Percentiles rank a stretch among this genome's conserved stretches.
Conservation (phyloP, 2,888 invertebrate species). For the Quadriops clusia region DNA sequence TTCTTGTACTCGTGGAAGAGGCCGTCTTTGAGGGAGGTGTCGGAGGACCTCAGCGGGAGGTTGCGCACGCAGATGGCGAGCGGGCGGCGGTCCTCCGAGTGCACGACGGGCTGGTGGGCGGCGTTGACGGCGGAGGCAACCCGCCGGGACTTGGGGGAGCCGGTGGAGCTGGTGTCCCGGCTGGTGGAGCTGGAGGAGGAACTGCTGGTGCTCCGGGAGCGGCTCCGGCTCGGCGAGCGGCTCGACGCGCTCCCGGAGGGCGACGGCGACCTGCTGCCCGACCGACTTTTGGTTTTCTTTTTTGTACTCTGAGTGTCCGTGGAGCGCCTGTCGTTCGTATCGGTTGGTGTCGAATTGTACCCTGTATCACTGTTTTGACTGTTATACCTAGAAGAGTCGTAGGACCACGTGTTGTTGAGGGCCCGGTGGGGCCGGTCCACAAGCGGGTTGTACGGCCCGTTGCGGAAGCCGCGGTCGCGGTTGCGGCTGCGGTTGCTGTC, state of each 20-base stretch:
- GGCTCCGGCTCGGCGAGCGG: slow-evolving; percentile 41
- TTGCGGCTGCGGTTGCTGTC: slow-evolving; percentile 33
- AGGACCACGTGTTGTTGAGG: slow-evolving; percentile 15
- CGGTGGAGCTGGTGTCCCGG: slow-evolving; percentile 45
- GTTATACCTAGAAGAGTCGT: slow-evolving; percentile 12
- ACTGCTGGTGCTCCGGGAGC: slow-evolving; percentile 43
- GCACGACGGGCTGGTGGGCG: slow-evolving; percentile 28
- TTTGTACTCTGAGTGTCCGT: slow-evolving; percentile 25
- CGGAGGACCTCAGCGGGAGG: slow-evolving; percentile 78
- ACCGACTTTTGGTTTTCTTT: slow-evolving; percentile 36
- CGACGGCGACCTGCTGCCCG: slow-evolving; percentile 42
- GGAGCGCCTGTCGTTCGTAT: slow-evolving; percentile 22
- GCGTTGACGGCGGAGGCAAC: slow-evolving; percentile 31
- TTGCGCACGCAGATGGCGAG: slow-evolving; percentile 85
- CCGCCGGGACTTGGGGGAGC: slow-evolving; percentile 45
- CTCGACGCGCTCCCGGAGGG: slow-evolving; percentile 43
- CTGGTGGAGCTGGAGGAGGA: slow-evolving; percentile 52
- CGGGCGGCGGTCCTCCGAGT: slow-evolving; percentile 60
- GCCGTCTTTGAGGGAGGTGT: slow-evolving; percentile 92
- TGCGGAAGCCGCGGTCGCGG: slow-evolving; percentile 37
- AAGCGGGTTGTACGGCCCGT: slow-evolving; percentile 37
- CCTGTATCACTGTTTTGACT: slow-evolving; percentile 27
- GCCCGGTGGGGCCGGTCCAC: slow-evolving; percentile 25
- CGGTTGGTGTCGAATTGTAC: slow-evolving; percentile 33
- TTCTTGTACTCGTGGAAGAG: slow-evolving; percentile 98